Conservation (phyloP, 2,113 vertebrate species). For the Podarcis raffonei region DNA sequence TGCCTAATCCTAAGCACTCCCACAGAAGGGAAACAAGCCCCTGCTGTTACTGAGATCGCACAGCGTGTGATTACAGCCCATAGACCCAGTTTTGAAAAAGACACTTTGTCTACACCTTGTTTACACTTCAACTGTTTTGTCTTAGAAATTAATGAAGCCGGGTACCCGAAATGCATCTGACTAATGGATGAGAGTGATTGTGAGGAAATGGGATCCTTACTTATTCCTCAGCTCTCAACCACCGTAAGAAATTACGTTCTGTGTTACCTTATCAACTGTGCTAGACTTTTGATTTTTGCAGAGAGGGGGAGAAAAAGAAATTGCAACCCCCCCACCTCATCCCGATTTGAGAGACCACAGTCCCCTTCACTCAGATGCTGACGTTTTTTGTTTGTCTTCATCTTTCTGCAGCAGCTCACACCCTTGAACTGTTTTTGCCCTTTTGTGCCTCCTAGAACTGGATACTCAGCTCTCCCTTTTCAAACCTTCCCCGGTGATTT, state of each 20-base stretch:
- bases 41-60: neutral
- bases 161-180: conserved; percentile 50
- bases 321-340: neutral
- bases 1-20: conserved; percentile 25
- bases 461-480: conserved; percentile 36
- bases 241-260: conserved; percentile 49
- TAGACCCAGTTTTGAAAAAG: fast-evolving
- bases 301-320: neutral
- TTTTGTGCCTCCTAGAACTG: neutral
- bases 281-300: conserved; percentile 41
- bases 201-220: conserved; percentile 61
- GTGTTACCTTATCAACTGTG: conserved; percentile 32
- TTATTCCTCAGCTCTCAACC: conserved; percentile 54
- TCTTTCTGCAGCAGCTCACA: conserved; percentile 27
- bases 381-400: conserved; percentile 38
- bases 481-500: conserved; percentile 26
- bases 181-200: conserved; percentile 49
- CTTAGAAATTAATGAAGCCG: conserved; percentile 45
- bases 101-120: neutral
- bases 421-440: neutral
- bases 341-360: conserved; percentile 25
- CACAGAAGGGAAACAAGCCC: conserved; percentile 45
- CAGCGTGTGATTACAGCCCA: neutral
- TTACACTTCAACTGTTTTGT: fast-evolving
- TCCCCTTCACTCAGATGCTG: neutral